Evolutionary conservation across 2,113 vertebrate genomes (phyloP), one percentile per base, ranked within the genome.

Genomic region (Antechinus flavipes): DNA sequence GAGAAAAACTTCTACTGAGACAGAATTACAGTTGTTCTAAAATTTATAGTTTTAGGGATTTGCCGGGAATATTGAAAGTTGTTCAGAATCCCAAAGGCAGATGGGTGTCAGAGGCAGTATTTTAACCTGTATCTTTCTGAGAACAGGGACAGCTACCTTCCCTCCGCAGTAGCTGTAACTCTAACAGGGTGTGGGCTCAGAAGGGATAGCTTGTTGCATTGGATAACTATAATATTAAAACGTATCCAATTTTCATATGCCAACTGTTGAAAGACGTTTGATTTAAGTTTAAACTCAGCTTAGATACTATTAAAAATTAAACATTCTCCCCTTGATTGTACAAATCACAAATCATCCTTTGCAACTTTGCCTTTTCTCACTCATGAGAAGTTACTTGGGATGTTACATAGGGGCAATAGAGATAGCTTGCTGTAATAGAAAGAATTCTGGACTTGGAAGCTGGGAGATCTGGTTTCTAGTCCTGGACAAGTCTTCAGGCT

Each of bases 291-390:
- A 68, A 93, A 53, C 58, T 93, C 93, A 93, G 14, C 58, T 93
- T 90, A 46, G 92, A 58, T 76, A 6, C 93, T 91, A 92, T 94
- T 91, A 91, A 91, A 94, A 95, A 96, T 95, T 95, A 93, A 97
- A 90, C n/a, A n/a, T 92, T 68, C 95, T 93, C 54, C 95, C 90
- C 91, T 93, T 94, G 94, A 93, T 93, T 91, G 58, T 95, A 94
- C 95, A 97, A 95, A 93, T 93, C 93, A 95, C 95, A 96, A 95
- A 94, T 91, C 95, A 90, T 94, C 53, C 95, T 91, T 91, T 90
- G 96, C 94, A 92, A 91, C 95, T 89, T 90, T 76, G 91, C 9
- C 54, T 95, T 94, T 97, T 97, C 95, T 97, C 92, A 91, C 26
- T 76, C 92, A 89, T 95, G 93, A 93, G 93, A 95, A 14, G 68